Conservation (phyloP, 1,140 invertebrate genomes). For the Saxidomus purpurata region DNA sequence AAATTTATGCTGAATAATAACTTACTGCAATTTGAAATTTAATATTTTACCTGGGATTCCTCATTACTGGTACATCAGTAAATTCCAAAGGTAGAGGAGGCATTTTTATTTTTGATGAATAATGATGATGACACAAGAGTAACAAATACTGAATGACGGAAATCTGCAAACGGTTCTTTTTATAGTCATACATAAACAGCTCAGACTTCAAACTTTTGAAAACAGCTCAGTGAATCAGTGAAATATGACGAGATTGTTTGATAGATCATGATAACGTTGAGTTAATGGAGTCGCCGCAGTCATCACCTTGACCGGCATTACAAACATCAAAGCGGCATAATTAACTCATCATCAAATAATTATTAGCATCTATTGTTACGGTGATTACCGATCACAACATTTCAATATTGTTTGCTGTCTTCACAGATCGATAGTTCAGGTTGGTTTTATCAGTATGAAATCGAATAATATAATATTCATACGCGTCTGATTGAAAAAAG, state of each 20-base stretch:
- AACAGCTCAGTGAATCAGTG: not conserved
- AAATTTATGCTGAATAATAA: not conserved
- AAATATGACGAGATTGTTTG: conserved; percentile 12
- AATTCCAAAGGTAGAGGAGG: not conserved
- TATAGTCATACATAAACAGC: too few species aligned
- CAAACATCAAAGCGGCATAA: not conserved
- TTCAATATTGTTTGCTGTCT: conserved; percentile 38
- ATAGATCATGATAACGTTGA: conserved; percentile 26
- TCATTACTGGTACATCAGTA: not conserved
- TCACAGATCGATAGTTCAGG: conserved; percentile 19
- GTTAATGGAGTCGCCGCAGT: conserved; percentile 27
- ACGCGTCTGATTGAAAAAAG: too few species aligned
- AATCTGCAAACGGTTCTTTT: not conserved
- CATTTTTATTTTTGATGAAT: not conserved
- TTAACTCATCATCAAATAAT: conserved; percentile 13
- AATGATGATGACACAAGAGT: too few species aligned
- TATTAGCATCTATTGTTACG: conserved; percentile 9
- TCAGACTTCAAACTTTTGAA: not conserved
- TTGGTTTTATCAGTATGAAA: too few species aligned
- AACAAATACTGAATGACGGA: not conserved
- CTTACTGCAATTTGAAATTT: not conserved
- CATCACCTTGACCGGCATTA: not conserved
- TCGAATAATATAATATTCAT: too few species aligned
- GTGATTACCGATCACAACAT: not conserved
- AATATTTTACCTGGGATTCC: not conserved